Conservation (phyloP, 2,113 vertebrate genomes). For the Rhinolophus sinicus region DNA sequence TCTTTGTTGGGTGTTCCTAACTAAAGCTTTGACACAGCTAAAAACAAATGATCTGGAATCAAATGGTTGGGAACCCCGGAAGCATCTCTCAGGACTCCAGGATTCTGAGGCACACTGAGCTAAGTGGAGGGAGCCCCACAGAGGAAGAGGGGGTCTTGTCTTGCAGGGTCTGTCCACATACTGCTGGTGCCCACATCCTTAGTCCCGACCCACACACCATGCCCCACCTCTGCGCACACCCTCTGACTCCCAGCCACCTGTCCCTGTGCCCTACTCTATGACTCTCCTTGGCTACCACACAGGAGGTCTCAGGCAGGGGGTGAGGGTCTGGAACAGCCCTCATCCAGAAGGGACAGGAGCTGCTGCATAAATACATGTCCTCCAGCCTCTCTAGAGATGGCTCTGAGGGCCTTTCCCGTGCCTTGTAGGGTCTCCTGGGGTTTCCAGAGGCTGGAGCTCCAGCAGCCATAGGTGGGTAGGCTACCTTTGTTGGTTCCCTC, state of each 20-base stretch:
- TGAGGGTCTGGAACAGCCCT: neutral
- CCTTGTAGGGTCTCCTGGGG: neutral
- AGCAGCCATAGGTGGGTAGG: neutral
- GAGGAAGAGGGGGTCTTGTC: too few species aligned
- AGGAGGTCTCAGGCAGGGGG: neutral
- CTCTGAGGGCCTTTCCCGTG: neutral
- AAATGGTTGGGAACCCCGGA: neutral
- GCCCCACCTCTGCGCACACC: accelerated
- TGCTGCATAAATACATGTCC: too few species aligned
- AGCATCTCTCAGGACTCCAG: neutral
- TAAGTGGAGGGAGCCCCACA: neutral
- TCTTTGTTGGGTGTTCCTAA: neutral
- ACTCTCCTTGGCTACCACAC: neutral
- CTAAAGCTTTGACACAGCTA: too few species aligned
- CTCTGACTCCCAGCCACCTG: neutral
- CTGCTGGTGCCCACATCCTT: neutral
- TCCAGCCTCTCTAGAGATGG: neutral
- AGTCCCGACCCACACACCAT: neutral
- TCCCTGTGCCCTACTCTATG: neutral
- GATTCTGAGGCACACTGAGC: neutral
- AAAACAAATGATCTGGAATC: neutral
- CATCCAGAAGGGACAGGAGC: neutral
- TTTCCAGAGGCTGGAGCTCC: neutral
- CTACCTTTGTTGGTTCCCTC: neutral
- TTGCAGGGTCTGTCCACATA: neutral